Evolutionary conservation across 2,888 invertebrate species (phyloP), one percentile per base, ranked within the genome.

Genomic region (Catonia carolina): DNA sequence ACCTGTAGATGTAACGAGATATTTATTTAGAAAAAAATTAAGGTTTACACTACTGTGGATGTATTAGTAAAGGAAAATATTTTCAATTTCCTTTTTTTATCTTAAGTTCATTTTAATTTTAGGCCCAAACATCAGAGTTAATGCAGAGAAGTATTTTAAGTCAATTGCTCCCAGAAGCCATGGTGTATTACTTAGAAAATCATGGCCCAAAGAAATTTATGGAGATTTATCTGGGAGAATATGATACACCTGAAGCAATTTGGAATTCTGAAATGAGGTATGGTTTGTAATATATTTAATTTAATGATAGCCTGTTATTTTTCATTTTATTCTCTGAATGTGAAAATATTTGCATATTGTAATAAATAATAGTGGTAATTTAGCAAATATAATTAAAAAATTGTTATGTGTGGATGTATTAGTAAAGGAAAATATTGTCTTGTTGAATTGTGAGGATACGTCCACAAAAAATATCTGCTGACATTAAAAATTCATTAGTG

Each of bases 161-260:
- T 0, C 95, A 93, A 68, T 75, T 99, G 54, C 73, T 99, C 55
- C 99, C 99, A 0, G 99, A 99, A 71, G 99, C 99, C 0, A 98
- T 99, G 95, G 92, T 99, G 1, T 96, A 95, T 69, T 99, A 97
- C 73, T 76, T 99, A 56, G 98, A 99, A 72, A 97, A 99, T 73
- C 96, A 99, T 70, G 97, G 97, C 0, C 83, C 97, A 0, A 98
- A 98, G 62, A 96, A 95, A 71, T 99, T 99, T 74, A 95, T 99
- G 0, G 94, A 99, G 75, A 95, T 94, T 67, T 94, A 90, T 74
- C 78, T 97, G 15, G 98, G 68, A 23, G 99, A 99, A 75, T 99
- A 92, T 77, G 98, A 99, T 74, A 99, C 98, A 6, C 99, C 99
- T 0, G 99, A 99, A 75, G 97, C 96, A 0, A 99, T 99, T 63